These are phyloP conservation scores for Nansenia antarctica DNA, from an alignment of 2,113 vertebrate genomes.

Conservation along the genomic window DNA sequence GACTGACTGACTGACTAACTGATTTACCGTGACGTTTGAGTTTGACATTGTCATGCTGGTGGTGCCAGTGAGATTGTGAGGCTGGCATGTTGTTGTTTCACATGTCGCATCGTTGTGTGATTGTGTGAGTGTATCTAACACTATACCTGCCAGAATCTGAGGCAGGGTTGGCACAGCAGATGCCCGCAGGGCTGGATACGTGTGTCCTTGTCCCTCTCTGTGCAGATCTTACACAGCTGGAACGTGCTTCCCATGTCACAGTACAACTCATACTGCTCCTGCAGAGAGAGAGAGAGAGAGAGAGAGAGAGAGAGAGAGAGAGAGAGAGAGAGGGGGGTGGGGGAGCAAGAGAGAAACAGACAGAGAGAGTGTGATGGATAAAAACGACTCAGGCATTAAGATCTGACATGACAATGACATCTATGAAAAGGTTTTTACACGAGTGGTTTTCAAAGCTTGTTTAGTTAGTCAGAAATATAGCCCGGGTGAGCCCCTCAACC, in stretches of 20 bases:
- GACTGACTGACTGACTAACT: neutral
- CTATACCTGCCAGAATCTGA: slow-evolving; percentile 79
- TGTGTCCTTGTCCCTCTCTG: slow-evolving; percentile 81
- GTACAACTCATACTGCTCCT: slow-evolving; percentile 88
- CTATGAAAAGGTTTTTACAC: too few relatives aligned
- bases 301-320: neutral
- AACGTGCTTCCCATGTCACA: slow-evolving; percentile 87
- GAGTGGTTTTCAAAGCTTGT: too few relatives aligned
- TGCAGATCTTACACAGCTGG: slow-evolving; percentile 88
- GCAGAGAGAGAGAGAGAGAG: neutral
- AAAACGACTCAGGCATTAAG: too few relatives aligned
- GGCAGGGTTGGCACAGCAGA: slow-evolving; percentile 81
- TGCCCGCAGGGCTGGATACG: slow-evolving; percentile 86
- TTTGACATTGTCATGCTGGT: neutral
- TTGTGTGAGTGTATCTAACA: neutral
- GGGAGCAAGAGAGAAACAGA: neutral
- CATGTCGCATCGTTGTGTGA: too few relatives aligned
- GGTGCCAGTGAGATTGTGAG: neutral
- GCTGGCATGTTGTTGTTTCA: neutral
- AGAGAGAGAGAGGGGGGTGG: neutral
- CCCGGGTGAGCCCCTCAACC: too few relatives aligned
- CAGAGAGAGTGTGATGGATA: neutral
- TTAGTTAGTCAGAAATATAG: too few relatives aligned
- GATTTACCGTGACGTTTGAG: neutral
- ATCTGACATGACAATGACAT: too few relatives aligned